A percentile compares a stretch with the other conserved stretches of the same genome.
Conservation (phyloP, 2,888 invertebrate species). For the Tetropium fuscum region DNA sequence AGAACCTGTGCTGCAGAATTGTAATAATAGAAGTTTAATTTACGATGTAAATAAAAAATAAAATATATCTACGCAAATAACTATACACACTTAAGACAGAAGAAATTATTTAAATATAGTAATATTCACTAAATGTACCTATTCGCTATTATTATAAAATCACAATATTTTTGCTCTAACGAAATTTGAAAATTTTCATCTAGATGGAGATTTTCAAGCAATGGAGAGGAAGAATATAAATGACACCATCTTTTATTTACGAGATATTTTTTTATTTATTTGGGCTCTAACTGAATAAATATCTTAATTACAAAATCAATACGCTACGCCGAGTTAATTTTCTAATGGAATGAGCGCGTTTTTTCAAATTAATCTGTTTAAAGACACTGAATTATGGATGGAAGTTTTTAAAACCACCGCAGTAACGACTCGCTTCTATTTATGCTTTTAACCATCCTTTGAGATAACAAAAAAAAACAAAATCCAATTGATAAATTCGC, state of each 20-base stretch:
- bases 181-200: too few relatives aligned
- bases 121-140: too few relatives aligned
- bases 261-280: background rate
- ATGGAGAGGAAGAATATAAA: background rate
- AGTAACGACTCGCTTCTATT: background rate
- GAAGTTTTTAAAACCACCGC: background rate
- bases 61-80: too few relatives aligned
- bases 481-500: background rate
- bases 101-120: too few relatives aligned
- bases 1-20: too few relatives aligned
- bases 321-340: background rate
- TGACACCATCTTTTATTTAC: background rate
- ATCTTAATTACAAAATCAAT: slow-evolving; percentile 5
- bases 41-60: too few relatives aligned
- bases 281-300: background rate
- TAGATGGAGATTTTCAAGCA: background rate
- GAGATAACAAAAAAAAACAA: slow-evolving; percentile 1
- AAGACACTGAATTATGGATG: background rate
- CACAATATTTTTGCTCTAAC: too few relatives aligned
- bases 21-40: too few relatives aligned
- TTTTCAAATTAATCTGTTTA: slow-evolving; percentile 2
- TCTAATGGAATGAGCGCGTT: slow-evolving; percentile 3
- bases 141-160: too few relatives aligned
- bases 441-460: background rate
- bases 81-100: too few relatives aligned